phyloP scores from a whole-genome alignment of 2,888 invertebrate species.

The Plebejus melissa region DNA sequence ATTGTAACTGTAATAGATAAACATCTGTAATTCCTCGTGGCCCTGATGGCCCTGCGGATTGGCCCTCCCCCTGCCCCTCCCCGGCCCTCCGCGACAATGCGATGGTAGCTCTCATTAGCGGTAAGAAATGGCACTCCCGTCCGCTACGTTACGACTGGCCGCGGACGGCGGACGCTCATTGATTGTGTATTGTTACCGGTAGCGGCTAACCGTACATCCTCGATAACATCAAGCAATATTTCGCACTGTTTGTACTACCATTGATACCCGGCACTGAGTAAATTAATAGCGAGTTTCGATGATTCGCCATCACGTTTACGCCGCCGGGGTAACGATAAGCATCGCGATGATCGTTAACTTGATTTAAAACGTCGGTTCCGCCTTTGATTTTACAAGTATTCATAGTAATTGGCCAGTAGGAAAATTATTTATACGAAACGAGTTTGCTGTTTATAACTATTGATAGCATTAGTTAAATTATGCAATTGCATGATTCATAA shows the following conservation, averaged over 20 bases:
- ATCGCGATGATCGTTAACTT: conserved; percentile 52
- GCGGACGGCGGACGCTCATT: conserved; percentile 55
- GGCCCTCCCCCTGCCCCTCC: conserved; percentile 36
- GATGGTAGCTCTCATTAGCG: conserved; percentile 59
- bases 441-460: conserved; percentile 2
- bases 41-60: conserved; percentile 44
- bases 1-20: conserved; percentile 40
- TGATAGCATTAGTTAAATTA: conserved; percentile 13
- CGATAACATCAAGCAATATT: conserved; percentile 44
- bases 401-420: conserved; percentile 34
- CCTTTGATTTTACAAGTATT: conserved; percentile 36
- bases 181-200: conserved; percentile 60
- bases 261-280: conserved; percentile 32
- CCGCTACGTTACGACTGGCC: conserved; percentile 55
- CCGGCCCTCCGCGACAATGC: conserved; percentile 48
- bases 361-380: conserved; percentile 55
- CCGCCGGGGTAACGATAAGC: conserved; percentile 64
- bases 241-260: conserved; percentile 30
- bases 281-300: conserved; percentile 66
- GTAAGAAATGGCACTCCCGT: conserved; percentile 54
- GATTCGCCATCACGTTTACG: conserved; percentile 56
- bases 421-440: conserved; percentile 22
- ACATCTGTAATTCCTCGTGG: conserved; percentile 38
- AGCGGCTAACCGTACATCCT: conserved; percentile 50
- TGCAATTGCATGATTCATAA: conserved; percentile 20